These are phyloP conservation scores for Drosophila watanabei DNA, from an alignment of 1,140 invertebrate genomes.

Conservation along the genomic window DNA sequence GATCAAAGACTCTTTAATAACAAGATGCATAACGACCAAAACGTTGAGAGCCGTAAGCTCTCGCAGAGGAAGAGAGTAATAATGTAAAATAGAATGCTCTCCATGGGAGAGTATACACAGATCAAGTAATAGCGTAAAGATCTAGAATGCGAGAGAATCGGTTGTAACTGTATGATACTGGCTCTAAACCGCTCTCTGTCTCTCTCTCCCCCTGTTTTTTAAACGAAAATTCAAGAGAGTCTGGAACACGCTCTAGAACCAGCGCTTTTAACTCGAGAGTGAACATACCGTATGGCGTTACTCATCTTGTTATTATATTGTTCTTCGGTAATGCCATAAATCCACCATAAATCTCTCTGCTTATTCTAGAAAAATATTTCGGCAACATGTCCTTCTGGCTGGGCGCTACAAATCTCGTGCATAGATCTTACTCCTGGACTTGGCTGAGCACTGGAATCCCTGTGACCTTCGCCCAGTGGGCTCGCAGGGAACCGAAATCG, in stretches of 20 bases:
- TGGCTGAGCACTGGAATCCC: conserved; percentile 57
- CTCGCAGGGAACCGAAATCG: conserved; percentile 20
- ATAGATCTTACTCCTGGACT: conserved; percentile 35
- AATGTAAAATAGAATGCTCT: too few species aligned
- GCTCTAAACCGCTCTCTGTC: too few species aligned
- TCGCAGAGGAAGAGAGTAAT: too few species aligned
- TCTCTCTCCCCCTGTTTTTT: neutral
- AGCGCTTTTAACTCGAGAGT: too few species aligned
- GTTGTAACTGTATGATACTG: too few species aligned
- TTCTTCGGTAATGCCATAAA: neutral
- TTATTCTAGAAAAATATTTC: conserved; percentile 18
- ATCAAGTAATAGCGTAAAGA: too few species aligned
- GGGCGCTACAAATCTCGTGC: conserved; percentile 50
- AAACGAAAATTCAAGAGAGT: neutral
- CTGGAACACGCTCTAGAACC: too few species aligned
- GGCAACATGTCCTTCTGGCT: conserved; percentile 55
- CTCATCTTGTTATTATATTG: neutral
- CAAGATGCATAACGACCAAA: neutral
- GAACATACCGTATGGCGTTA: neutral
- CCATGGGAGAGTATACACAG: too few species aligned
- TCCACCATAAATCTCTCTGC: neutral
- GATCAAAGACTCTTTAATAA: neutral
- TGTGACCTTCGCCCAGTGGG: conserved; percentile 58
- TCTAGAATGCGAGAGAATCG: too few species aligned
- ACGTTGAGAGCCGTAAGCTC: too few species aligned